Conservation (phyloP, 1,140 invertebrate genomes). For the Bombus ignitus region DNA sequence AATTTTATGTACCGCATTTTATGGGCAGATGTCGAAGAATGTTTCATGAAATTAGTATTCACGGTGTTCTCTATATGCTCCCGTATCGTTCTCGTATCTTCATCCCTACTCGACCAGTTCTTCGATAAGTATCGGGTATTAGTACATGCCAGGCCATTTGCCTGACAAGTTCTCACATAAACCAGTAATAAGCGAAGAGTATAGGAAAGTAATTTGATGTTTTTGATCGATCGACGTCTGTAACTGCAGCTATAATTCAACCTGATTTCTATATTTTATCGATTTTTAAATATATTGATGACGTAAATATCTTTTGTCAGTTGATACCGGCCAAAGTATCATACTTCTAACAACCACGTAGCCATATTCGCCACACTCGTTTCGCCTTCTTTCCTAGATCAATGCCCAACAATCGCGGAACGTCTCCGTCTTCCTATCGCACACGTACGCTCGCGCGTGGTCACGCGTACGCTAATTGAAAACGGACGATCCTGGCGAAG, state of each 20-base stretch:
- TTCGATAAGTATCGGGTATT: not conserved
- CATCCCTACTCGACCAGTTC: not conserved
- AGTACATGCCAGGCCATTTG: not conserved
- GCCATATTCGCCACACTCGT: not conserved
- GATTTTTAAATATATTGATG: not conserved
- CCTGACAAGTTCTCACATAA: not conserved
- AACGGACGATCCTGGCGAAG: slow-evolving; percentile 63
- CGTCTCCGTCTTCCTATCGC: no score
- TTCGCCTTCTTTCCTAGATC: not conserved
- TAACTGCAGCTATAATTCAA: not conserved
- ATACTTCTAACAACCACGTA: not conserved
- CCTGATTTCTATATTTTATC: not conserved
- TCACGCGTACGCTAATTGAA: slow-evolving; percentile 71
- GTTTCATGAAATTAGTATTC: not conserved
- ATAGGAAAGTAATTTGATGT: no score
- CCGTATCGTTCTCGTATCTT: not conserved
- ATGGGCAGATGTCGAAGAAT: not conserved
- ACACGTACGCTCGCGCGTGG: not conserved
- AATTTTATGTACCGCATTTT: not conserved
- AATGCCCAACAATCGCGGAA: not conserved
- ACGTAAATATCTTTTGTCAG: not conserved
- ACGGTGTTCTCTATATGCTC: not conserved
- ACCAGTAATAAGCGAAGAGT: not conserved
- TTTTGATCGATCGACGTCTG: not conserved
- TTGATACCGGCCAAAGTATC: not conserved